These are phyloP conservation scores for Cyclophora albipunctata DNA, from an alignment of 2,888 invertebrate genomes.

Conservation along the genomic window DNA sequence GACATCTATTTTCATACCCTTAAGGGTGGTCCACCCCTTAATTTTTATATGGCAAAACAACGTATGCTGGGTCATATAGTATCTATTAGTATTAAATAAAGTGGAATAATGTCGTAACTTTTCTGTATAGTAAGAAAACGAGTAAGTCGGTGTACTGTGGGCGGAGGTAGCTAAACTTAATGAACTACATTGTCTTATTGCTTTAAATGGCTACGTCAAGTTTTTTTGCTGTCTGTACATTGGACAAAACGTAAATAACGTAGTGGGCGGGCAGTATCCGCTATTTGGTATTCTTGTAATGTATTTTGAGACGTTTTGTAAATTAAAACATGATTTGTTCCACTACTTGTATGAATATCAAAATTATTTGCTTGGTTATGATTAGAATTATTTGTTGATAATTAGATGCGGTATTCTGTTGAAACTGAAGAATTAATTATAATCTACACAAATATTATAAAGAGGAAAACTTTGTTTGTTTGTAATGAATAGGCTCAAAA, in stretches of 20 bases:
- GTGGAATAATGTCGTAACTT: constrained; percentile 17
- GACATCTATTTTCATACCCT: no score
- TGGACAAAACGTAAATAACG: constrained; percentile 51
- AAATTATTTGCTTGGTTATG: neutral
- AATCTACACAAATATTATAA: no score
- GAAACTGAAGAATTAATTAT: no score
- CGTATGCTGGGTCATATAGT: no score
- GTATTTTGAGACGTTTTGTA: constrained; percentile 3
- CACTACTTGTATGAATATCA: neutral
- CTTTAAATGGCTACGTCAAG: constrained; percentile 55
- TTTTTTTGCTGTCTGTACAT: constrained; percentile 50
- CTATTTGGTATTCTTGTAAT: constrained; percentile 29
- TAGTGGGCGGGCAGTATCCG: constrained; percentile 56
- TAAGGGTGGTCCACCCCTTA: no score
- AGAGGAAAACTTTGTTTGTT: no score
- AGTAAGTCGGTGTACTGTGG: constrained; percentile 25
- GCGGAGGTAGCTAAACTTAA: constrained; percentile 59
- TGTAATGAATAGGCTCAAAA: no score
- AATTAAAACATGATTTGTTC: neutral
- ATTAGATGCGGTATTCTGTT: no score
- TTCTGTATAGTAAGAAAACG: constrained; percentile 24
- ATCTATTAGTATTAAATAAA: neutral
- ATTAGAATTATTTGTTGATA: no score
- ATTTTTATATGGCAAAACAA: no score
- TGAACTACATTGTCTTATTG: constrained; percentile 70